Evolutionary conservation across 35 echinoderm and acorn worm genomes (phyloP).

Genomic region (Anneissia japonica): DNA sequence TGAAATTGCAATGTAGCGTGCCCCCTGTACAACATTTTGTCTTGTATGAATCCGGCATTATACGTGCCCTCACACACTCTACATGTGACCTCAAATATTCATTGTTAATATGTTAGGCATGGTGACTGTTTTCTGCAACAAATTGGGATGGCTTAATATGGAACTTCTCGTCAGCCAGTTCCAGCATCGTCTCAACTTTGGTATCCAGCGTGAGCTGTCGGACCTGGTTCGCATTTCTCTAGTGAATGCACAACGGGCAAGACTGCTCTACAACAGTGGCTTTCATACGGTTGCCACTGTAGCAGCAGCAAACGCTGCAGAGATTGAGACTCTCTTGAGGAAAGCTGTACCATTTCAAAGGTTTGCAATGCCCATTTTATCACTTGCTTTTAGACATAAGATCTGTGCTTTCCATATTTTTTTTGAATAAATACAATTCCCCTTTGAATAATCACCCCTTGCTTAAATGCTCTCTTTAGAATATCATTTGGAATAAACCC

Average conservation of each 20-base stretch:
- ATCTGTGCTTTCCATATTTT: no score
- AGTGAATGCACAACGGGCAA: constrained; percentile 88
- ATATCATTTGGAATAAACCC: no score
- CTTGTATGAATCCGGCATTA: no score
- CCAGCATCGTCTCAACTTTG: constrained; percentile 93
- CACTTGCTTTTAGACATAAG: no score
- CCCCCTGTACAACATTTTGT: no score
- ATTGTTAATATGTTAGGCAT: constrained; percentile 44
- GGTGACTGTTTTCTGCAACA: constrained; percentile 94
- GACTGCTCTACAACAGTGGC: constrained; percentile 78
- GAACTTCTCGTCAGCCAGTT: constrained; percentile 86
- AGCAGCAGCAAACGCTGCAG: constrained; percentile 50
- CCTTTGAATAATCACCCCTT: no score
- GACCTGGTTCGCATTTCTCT: constrained; percentile 87
- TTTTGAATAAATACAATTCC: no score
- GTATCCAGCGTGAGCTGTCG: constrained; percentile 82
- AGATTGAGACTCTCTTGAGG: constrained; percentile 64
- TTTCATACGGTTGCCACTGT: constrained; percentile 53
- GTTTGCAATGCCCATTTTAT: no score
- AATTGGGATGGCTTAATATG: constrained; percentile 89
- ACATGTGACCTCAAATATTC: no score
- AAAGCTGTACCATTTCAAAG: constrained; percentile 88
- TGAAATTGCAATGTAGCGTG: no score
- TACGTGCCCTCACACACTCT: no score
- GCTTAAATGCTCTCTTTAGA: no score